Percentiles rank a stretch among this genome's conserved stretches.
phyloP scores from a whole-genome alignment of 2,113 vertebrate species.

The Myrmecophaga tridactyla region DNA sequence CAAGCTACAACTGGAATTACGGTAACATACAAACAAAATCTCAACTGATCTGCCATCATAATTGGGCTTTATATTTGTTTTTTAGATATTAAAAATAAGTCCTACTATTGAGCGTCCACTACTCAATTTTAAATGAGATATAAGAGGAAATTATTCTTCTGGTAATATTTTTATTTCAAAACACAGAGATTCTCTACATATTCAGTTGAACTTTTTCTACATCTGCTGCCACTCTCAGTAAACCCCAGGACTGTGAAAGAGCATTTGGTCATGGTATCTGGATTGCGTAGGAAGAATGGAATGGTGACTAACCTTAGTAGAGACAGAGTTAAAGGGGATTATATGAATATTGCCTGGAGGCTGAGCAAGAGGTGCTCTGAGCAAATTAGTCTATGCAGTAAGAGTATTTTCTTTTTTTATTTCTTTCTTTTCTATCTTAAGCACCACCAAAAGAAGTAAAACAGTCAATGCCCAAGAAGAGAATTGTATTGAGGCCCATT shows the following conservation, averaged over 20 bases:
- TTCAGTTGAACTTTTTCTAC: neutral
- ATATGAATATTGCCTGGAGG: neutral
- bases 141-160: neutral
- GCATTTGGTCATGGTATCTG: neutral
- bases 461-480: neutral
- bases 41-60: neutral
- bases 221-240: neutral
- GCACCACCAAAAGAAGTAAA: neutral
- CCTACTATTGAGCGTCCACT: neutral
- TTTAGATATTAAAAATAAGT: neutral
- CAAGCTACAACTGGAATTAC: neutral
- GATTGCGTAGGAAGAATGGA: neutral
- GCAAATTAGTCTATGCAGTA: neutral
- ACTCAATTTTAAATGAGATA: neutral
- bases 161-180: neutral
- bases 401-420: neutral
- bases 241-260: neutral
- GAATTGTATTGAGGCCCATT: neutral
- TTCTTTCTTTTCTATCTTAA: neutral
- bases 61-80: neutral
- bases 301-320: neutral
- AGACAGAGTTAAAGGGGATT: neutral
- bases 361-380: neutral
- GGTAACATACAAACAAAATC: neutral
- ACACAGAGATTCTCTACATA: neutral